Percentiles rank a stretch among this genome's conserved stretches.
Evolutionary conservation across 2,797 vertebrate genomes (phyloP).

Genomic region (Gadopsis bispinosus): DNA sequence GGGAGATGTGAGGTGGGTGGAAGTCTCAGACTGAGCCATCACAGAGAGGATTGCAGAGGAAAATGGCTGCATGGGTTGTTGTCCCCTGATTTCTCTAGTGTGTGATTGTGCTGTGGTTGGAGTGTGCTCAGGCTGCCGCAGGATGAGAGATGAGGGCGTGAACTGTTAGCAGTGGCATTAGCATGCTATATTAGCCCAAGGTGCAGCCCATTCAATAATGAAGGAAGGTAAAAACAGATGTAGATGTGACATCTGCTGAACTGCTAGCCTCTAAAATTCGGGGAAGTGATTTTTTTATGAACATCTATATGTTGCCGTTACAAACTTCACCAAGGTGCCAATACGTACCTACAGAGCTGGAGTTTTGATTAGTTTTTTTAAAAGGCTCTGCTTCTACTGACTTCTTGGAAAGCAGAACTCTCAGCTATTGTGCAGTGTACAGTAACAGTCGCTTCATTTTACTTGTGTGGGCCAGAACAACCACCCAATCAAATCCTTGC

Average conservation of each 20-base stretch:
- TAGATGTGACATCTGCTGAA: slow-evolving; percentile 1
- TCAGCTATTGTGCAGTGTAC: slow-evolving; percentile 57
- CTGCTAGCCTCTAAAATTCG: background rate
- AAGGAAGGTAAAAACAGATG: slow-evolving; percentile 23
- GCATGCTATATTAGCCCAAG: slow-evolving; percentile 46
- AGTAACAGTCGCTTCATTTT: slow-evolving; percentile 66
- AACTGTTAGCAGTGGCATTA: slow-evolving; percentile 56
- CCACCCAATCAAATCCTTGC: slow-evolving; percentile 74
- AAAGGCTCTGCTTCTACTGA: slow-evolving; percentile 24
- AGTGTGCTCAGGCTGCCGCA: slow-evolving; percentile 51
- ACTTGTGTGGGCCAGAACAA: slow-evolving; percentile 69
- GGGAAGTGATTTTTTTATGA: background rate
- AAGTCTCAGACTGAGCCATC: slow-evolving; percentile 55
- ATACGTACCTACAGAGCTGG: slow-evolving; percentile 4
- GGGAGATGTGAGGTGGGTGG: slow-evolving; percentile 52
- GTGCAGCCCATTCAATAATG: slow-evolving; percentile 25
- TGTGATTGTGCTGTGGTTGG: slow-evolving; percentile 42
- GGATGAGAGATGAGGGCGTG: slow-evolving; percentile 48
- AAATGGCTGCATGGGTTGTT: slow-evolving; percentile 74
- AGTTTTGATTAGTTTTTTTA: background rate
- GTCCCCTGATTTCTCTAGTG: slow-evolving; percentile 61
- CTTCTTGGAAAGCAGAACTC: slow-evolving; percentile 26
- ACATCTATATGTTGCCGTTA: background rate
- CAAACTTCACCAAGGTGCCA: slow-evolving; percentile 17
- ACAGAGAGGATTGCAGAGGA: slow-evolving; percentile 47